Conservation (phyloP, 2,113 vertebrate genomes). For the Xiphophorus hellerii region DNA sequence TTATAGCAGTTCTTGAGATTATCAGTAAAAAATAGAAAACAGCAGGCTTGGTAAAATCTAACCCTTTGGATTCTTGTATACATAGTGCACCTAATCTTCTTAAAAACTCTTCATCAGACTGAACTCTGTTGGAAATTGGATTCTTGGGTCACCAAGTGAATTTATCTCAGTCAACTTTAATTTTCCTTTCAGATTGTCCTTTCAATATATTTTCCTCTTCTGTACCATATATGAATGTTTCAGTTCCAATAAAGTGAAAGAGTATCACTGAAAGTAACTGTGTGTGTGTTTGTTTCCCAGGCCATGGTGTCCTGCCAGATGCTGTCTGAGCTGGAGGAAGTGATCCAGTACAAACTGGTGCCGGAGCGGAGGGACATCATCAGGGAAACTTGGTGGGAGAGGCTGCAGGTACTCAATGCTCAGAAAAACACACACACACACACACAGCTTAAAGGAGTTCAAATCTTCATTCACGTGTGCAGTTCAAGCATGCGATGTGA, state of each 20-base stretch:
- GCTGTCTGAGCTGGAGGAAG: constrained; percentile 98
- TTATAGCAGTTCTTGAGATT: neutral
- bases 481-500: constrained; percentile 28
- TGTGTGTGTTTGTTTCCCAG: constrained; percentile 70
- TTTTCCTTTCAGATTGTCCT: neutral
- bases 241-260: neutral
- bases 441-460: neutral
- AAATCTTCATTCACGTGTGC: constrained; percentile 16
- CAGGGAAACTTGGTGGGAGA: constrained; percentile 98
- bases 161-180: constrained; percentile 1
- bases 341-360: constrained; percentile 99
- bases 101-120: neutral
- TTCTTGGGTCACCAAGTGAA: neutral
- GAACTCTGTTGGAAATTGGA: neutral
- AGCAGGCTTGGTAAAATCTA: neutral
- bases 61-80: neutral
- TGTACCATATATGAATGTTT: neutral
- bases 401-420: constrained; percentile 88
- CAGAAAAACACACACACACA: constrained; percentile 14
- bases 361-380: constrained; percentile 98
- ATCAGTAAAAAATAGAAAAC: neutral
- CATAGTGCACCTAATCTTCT: neutral
- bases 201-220: neutral
- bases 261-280: neutral
- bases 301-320: constrained; percentile 99